Evolutionary conservation across 2,113 vertebrate genomes (phyloP).

Genomic region (Charadrius vociferus): DNA sequence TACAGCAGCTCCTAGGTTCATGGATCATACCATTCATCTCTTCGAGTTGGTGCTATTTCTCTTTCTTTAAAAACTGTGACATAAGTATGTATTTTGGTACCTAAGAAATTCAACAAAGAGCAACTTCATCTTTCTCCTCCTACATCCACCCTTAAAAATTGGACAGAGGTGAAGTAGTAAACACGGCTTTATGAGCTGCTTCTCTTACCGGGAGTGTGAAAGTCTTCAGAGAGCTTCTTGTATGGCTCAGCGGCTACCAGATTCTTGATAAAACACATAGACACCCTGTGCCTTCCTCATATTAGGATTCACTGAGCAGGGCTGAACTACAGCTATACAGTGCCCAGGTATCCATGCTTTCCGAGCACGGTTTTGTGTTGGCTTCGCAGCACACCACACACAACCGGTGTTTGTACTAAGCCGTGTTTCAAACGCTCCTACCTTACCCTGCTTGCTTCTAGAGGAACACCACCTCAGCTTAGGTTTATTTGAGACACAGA

Average conservation of each 20-base stretch:
- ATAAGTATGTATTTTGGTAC: background rate
- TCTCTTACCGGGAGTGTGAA: background rate
- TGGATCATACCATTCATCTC: background rate
- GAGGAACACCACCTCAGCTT: background rate
- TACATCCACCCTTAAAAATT: background rate
- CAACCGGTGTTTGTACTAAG: background rate
- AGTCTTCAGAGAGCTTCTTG: background rate
- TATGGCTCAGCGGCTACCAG: background rate
- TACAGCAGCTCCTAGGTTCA: background rate
- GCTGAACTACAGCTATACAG: background rate
- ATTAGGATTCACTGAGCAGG: background rate
- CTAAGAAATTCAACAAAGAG: background rate
- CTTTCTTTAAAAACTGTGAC: background rate
- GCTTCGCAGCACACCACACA: background rate
- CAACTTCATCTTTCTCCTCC: background rate
- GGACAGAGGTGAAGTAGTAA: background rate
- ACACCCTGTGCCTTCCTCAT: accelerated
- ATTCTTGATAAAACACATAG: background rate
- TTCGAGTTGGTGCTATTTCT: background rate
- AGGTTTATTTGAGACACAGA: background rate
- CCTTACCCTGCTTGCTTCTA: background rate
- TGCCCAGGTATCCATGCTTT: background rate
- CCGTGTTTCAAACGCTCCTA: background rate
- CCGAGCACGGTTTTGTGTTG: background rate
- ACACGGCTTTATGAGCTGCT: background rate